Evolutionary conservation across 1,140 invertebrate genomes (phyloP).

Genomic region (Bombus picipes): DNA sequence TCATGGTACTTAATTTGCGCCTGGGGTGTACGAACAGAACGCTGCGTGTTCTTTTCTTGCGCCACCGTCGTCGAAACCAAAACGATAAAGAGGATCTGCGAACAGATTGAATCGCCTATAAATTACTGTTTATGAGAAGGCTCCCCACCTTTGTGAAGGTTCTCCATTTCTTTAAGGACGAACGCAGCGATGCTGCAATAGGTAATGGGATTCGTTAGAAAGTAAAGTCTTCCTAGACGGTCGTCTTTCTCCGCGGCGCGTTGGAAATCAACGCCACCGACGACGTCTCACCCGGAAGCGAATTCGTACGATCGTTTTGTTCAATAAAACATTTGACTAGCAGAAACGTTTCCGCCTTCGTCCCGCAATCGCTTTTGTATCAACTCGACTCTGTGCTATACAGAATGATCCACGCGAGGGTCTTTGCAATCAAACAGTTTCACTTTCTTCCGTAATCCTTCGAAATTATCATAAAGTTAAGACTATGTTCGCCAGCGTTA

Average conservation of each 20-base stretch:
- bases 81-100: constrained; percentile 71
- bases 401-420: too few relatives aligned
- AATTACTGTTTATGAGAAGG: background rate
- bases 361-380: constrained; percentile 1
- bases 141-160: too few relatives aligned
- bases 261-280: constrained; percentile 9
- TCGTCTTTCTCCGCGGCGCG: background rate
- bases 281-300: constrained; percentile 26
- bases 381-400: background rate
- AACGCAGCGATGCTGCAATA: constrained; percentile 35
- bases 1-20: constrained; percentile 76
- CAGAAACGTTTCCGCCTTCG: constrained; percentile 37
- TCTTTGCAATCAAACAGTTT: background rate
- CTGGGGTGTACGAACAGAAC: constrained; percentile 66
- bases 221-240: constrained; percentile 33
- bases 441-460: constrained; percentile 10
- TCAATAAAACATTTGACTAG: constrained; percentile 22
- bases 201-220: constrained; percentile 57
- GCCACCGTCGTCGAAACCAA: constrained; percentile 64
- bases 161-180: background rate
- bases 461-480: constrained; percentile 13
- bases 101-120: constrained; percentile 13
- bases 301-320: constrained; percentile 35
- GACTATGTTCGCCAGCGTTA: background rate
- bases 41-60: constrained; percentile 56